Evolutionary conservation across 2,888 invertebrate species (phyloP).

Genomic region (Dynastes grantii): DNA sequence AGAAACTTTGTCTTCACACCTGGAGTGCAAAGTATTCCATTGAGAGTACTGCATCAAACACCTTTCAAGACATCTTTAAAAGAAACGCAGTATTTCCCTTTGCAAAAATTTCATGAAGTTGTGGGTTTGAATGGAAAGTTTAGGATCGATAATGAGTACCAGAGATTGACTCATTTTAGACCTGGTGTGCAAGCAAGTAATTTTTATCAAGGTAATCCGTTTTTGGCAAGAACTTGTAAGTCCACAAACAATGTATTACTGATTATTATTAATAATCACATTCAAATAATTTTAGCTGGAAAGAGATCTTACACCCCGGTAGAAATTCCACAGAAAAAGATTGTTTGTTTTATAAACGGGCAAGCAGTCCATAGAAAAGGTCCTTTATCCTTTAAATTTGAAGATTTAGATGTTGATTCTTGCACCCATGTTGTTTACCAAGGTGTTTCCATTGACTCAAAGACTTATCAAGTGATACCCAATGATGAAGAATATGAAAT

Average conservation of each 20-base stretch:
- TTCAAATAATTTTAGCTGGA: neutral
- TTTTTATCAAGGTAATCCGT: conserved; percentile 2
- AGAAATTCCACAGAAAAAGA: conserved; percentile 59
- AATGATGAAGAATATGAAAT: conserved; percentile 82
- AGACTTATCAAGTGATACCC: conserved; percentile 76
- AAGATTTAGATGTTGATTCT: conserved; percentile 77
- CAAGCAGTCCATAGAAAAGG: conserved; percentile 79
- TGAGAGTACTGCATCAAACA: conserved; percentile 21
- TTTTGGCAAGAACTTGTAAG: neutral
- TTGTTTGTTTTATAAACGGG: conserved; percentile 82
- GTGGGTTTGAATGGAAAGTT: conserved; percentile 54
- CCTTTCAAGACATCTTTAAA: conserved; percentile 17
- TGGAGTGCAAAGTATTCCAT: neutral
- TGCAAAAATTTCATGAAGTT: conserved; percentile 60
- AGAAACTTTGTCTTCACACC: neutral
- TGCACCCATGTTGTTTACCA: conserved; percentile 86
- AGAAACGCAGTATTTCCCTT: conserved; percentile 57
- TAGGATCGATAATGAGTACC: conserved; percentile 62
- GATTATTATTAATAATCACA: too few species aligned
- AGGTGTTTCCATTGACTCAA: conserved; percentile 80
- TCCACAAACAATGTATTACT: too few species aligned
- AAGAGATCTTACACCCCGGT: neutral
- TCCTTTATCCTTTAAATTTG: conserved; percentile 78
- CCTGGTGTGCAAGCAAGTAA: neutral
- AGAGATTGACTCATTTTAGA: conserved; percentile 49